Evolutionary conservation across 2,113 vertebrate species (phyloP).

Genomic region (Hippoglossus stenolepis): DNA sequence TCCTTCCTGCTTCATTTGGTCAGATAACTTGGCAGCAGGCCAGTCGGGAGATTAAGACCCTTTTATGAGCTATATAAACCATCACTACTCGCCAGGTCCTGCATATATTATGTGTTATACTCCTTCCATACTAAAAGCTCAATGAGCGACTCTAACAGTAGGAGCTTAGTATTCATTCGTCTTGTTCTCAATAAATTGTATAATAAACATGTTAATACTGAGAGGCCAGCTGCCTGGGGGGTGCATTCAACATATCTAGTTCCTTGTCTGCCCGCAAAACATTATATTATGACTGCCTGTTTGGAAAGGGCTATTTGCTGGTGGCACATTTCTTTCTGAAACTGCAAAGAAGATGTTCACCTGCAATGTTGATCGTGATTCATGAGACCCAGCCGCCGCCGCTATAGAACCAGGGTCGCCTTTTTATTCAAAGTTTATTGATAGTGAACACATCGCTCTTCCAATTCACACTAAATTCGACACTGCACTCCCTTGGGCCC

Average conservation of each 20-base stretch:
- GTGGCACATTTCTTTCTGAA: no score
- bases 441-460: no score
- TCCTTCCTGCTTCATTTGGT: constrained; percentile 8
- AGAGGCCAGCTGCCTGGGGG: neutral
- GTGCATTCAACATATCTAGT: neutral
- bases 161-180: neutral
- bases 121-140: neutral
- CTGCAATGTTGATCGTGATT: no score
- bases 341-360: no score
- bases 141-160: constrained; percentile 5
- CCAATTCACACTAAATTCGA: no score
- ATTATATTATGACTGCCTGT: no score
- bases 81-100: neutral
- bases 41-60: neutral
- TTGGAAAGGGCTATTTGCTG: no score
- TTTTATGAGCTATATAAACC: constrained; percentile 21
- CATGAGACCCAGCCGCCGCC: no score
- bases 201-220: no score
- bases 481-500: no score
- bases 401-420: no score
- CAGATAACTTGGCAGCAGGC: neutral
- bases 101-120: constrained; percentile 2
- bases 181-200: neutral
- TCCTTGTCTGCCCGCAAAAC: neutral
- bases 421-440: no score